Evolutionary conservation across 2,888 invertebrate species (phyloP).

Genomic region (Sphaerolaimus hirsutus): DNA sequence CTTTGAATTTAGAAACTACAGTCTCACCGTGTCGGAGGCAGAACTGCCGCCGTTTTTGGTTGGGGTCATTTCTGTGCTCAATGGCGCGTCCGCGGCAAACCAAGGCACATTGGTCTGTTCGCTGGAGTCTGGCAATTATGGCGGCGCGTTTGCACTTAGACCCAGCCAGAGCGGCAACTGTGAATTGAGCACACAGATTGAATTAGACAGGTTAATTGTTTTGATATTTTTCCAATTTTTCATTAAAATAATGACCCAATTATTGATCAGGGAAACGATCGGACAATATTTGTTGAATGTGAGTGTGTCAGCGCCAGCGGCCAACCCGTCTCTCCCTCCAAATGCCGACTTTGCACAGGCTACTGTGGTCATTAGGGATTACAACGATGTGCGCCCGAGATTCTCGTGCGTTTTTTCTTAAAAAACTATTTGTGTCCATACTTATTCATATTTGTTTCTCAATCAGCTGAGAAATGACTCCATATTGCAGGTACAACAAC

Average conservation of each 20-base stretch:
- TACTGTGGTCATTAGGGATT: constrained; percentile 36
- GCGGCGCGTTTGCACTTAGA: constrained; percentile 17
- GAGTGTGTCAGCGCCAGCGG: constrained; percentile 12
- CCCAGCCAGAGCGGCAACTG: constrained; percentile 18
- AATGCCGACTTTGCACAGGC: constrained; percentile 16
- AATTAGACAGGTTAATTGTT: constrained; percentile 19
- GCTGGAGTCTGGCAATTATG: constrained; percentile 19
- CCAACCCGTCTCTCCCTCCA: no score
- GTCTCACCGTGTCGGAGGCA: constrained; percentile 18
- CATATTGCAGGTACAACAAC: constrained; percentile 8
- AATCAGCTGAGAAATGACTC: background rate
- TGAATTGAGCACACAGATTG: constrained; percentile 15
- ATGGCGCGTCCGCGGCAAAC: constrained; percentile 20
- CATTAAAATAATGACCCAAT: no score
- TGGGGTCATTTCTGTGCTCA: constrained; percentile 15
- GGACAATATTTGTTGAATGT: constrained; percentile 21
- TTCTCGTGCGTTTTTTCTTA: constrained; percentile 37
- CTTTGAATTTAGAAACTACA: no score
- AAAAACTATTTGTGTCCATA: background rate
- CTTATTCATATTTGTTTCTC: background rate
- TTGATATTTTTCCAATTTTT: no score
- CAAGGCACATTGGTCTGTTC: background rate
- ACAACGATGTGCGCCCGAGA: constrained; percentile 77
- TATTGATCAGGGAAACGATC: no score
- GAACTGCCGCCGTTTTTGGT: constrained; percentile 19